These are phyloP conservation scores for Anthopleura sola DNA, from an alignment of 64 coral and sea anemone species.

Conservation along the genomic window DNA sequence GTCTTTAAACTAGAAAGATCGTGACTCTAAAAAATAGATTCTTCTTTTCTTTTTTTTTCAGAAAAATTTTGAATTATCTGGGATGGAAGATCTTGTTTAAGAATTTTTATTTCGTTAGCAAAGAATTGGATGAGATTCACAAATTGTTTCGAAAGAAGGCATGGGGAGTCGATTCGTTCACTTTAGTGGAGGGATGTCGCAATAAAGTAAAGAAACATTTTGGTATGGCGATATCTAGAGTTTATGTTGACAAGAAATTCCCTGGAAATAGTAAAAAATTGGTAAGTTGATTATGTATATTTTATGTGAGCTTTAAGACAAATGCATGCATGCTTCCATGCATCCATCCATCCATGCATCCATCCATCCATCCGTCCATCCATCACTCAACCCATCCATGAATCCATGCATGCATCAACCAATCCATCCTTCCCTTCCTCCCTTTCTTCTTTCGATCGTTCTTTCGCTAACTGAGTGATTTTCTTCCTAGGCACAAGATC, in stretches of 20 bases:
- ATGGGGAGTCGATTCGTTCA: not conserved
- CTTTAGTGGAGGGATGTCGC: not conserved
- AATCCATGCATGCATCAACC: no score
- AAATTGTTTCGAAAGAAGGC: not conserved
- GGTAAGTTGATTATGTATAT: constrained; percentile 12
- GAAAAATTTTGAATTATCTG: not conserved
- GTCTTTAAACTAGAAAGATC: no score
- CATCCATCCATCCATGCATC: no score
- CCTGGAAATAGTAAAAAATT: constrained; percentile 6
- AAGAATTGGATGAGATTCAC: not conserved
- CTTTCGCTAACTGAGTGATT: no score
- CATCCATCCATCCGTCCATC: no score
- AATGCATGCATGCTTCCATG: no score
- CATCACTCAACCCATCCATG: no score
- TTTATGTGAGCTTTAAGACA: no score
- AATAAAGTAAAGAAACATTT: not conserved
- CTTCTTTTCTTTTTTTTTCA: not conserved
- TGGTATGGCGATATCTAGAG: constrained; percentile 16
- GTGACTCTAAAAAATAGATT: no score
- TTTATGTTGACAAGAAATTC: constrained; percentile 10
- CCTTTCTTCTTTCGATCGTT: no score
- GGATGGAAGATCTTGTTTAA: not conserved
- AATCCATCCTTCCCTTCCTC: no score
- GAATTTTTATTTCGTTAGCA: constrained; percentile 1
- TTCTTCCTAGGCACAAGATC: not conserved